phyloP scores from a whole-genome alignment of 2,797 vertebrate species.

The Gallinago nigripennis region DNA sequence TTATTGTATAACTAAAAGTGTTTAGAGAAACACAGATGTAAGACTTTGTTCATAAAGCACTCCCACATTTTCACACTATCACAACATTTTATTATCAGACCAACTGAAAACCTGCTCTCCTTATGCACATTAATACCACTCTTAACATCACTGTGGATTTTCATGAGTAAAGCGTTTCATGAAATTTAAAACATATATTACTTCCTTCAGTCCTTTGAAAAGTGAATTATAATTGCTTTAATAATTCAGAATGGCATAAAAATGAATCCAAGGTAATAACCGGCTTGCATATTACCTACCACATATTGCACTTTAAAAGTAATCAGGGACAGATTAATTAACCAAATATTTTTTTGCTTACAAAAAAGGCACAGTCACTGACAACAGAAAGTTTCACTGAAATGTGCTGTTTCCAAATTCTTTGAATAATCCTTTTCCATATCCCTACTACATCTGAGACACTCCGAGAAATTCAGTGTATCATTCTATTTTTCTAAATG shows the following conservation, averaged over 20 bases:
- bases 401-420: not conserved
- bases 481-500: not conserved
- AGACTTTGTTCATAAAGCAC: not conserved
- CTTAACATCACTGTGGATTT: not conserved
- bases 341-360: not conserved
- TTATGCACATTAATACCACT: not conserved
- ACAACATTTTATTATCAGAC: not conserved
- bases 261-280: slow-evolving; percentile 51
- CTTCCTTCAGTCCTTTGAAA: slow-evolving; percentile 23
- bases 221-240: slow-evolving; percentile 56
- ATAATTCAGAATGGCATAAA: slow-evolving; percentile 48
- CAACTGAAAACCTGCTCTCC: not conserved
- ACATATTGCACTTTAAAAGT: slow-evolving; percentile 33
- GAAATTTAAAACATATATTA: slow-evolving; percentile 41
- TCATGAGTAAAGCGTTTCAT: slow-evolving; percentile 12
- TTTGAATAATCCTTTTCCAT: not conserved
- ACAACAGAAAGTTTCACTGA: not conserved
- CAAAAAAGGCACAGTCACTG: rapidly evolving
- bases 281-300: slow-evolving; percentile 24
- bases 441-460: not conserved
- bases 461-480: not conserved
- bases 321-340: slow-evolving; percentile 39
- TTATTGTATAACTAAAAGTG: not conserved
- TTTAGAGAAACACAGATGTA: not conserved
- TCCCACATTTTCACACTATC: not conserved